These are phyloP conservation scores for Archivesica marissinica DNA, from an alignment of 1,140 invertebrate genomes.

Conservation along the genomic window DNA sequence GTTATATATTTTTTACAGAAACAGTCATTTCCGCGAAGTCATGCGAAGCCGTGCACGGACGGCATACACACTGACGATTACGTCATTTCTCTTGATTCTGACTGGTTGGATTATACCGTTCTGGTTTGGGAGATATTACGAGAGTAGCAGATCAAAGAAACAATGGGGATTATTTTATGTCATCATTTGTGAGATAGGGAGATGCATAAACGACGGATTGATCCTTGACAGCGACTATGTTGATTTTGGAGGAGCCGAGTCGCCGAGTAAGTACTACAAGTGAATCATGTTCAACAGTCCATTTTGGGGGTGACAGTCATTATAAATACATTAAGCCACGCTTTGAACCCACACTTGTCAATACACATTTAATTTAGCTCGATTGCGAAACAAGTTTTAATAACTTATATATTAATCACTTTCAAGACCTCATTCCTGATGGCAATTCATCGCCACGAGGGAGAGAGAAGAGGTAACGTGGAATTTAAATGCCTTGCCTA, in stretches of 20 bases:
- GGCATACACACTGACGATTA: conserved; percentile 1
- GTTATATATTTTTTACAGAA: neutral
- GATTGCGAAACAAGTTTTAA: no score
- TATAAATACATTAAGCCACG: no score
- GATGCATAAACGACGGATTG: neutral
- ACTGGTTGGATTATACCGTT: conserved; percentile 38
- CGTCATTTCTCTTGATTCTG: conserved; percentile 17
- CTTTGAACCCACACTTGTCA: no score
- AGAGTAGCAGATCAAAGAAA: conserved; percentile 34
- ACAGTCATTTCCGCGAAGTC: neutral
- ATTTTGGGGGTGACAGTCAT: no score
- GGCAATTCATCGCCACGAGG: no score
- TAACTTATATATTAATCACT: no score
- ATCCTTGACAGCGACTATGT: conserved; percentile 21
- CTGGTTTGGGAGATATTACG: conserved; percentile 48
- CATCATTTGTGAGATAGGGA: conserved; percentile 22
- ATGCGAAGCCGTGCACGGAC: conserved; percentile 15
- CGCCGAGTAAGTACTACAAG: conserved; percentile 33
- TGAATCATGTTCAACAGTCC: no score
- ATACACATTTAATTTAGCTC: no score
- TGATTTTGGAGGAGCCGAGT: conserved; percentile 23
- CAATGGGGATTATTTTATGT: conserved; percentile 49
- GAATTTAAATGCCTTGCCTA: no score
- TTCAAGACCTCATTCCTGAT: no score
- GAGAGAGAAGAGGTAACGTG: no score